Base-by-base conservation (phyloP, 2,113 vertebrate genomes). In the Geothlypis trichas region DNA sequence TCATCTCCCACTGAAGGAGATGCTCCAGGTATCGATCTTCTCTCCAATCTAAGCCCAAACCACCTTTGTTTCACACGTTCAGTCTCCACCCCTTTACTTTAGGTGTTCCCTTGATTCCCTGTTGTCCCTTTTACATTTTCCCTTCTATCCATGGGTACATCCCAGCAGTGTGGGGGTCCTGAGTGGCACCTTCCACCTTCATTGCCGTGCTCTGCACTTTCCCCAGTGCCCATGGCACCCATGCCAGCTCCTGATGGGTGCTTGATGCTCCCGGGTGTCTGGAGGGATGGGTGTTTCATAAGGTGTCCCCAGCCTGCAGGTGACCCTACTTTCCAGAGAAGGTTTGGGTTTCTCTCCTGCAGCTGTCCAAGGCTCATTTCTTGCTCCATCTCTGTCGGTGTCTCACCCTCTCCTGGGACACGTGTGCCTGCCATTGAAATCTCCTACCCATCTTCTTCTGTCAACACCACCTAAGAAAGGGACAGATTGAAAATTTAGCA, bases 401-500 rank as follows among this genome's bases (percentile, higher is more conserved):
- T 89, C 54, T 86, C 78, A 33, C 41, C 35, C 78, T 95, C 87
- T 96, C 94, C 57, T 52, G 90, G 90, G 81, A 94, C 68, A 87
- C 35, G 5, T 81, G 63, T 95, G 92, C 55, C 84, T 96, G 88
- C 75, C 54, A 71, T 58, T 86, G 92, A 90, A 90, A 90, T 94
- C 90, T 93, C 72, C 91, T 94, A 72, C 89, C 89, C 93, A 90
- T 91, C 78, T 66, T 95, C 93, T 94, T 97, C 96, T 95, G 92
- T 95, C 95, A 96, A 95, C 95, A 96, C 91, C 73, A 63, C 81
- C 95, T 87, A 86, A 95, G 93, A 63, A 95, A 96, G 72, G 92
- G 89, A 96, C 71, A 94, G 90, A 95, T 94, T 96, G 90, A 83
- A 97, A 95, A 91, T 97, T 96, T 96, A 94, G 79, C 91, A 89